These are phyloP conservation scores for Drosophila obscura DNA, from an alignment of 1,140 invertebrate species.

Conservation along the genomic window DNA sequence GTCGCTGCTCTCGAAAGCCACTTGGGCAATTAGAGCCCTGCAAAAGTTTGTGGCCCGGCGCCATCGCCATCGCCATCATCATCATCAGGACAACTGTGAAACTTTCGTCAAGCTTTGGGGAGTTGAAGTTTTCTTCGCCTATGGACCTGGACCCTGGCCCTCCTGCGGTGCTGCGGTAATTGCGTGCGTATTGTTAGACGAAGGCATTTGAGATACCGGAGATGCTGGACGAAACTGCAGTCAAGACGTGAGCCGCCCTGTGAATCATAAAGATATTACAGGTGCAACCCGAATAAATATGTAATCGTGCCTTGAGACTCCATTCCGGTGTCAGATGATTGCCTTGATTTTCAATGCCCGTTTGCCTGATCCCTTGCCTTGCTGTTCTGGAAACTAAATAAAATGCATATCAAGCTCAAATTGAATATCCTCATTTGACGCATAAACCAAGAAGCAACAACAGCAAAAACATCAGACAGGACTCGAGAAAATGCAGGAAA, in stretches of 20 bases:
- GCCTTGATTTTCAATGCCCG: slow-evolving; percentile 64
- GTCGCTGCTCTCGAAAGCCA: slow-evolving; percentile 74
- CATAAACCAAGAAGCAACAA: slow-evolving; percentile 34
- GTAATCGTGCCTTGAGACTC: slow-evolving; percentile 10
- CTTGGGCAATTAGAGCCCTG: slow-evolving; percentile 75
- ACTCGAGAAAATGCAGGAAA: slow-evolving; percentile 18
- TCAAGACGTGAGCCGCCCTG: slow-evolving; percentile 36
- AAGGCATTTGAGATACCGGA: slow-evolving; percentile 32
- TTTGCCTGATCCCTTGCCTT: neutral
- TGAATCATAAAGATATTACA: slow-evolving; percentile 4
- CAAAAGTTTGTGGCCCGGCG: slow-evolving; percentile 62
- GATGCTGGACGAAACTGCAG: slow-evolving; percentile 24
- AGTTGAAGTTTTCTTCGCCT: slow-evolving; percentile 53
- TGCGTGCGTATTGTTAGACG: slow-evolving; percentile 76
- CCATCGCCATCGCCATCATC: slow-evolving; percentile 33
- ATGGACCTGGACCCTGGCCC: neutral
- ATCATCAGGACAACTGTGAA: slow-evolving; percentile 67
- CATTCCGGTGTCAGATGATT: slow-evolving; percentile 25
- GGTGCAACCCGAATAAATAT: slow-evolving; percentile 42
- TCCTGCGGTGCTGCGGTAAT: slow-evolving; percentile 65
- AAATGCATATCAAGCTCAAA: slow-evolving; percentile 68
- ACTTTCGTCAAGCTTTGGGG: slow-evolving; percentile 69
- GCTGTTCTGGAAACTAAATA: slow-evolving; percentile 21
- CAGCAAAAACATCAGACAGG: slow-evolving; percentile 8
- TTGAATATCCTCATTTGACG: slow-evolving; percentile 73